Evolutionary conservation across 2,888 invertebrate genomes (phyloP).

Genomic region (Smittia sp.): DNA sequence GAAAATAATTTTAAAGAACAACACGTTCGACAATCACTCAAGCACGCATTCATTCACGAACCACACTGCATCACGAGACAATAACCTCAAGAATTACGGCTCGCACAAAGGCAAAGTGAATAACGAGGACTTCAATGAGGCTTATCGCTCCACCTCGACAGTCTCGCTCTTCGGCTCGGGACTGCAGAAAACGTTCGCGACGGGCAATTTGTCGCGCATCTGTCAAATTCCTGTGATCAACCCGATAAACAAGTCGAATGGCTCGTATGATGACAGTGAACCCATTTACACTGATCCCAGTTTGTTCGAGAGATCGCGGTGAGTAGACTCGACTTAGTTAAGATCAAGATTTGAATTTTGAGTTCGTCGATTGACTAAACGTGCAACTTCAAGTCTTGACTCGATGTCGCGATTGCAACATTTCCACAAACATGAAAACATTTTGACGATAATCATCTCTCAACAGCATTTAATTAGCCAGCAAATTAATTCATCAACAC

Average conservation of each 20-base stretch:
- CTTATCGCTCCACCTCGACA: slow-evolving; percentile 45
- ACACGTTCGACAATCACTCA: slow-evolving; percentile 56
- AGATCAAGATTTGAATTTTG: neutral
- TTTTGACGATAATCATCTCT: neutral
- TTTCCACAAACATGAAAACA: neutral
- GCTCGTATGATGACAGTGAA: slow-evolving; percentile 78
- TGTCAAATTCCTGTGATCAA: slow-evolving; percentile 55
- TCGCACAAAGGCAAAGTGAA: slow-evolving; percentile 1
- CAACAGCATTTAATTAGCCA: slow-evolving; percentile 30
- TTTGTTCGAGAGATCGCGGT: slow-evolving; percentile 80
- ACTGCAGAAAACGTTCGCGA: slow-evolving; percentile 67
- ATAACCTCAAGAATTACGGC: slow-evolving; percentile 42
- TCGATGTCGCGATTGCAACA: neutral
- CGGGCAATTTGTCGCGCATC: slow-evolving; percentile 56
- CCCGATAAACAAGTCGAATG: slow-evolving; percentile 55
- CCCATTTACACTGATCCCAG: slow-evolving; percentile 92
- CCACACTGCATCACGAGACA: slow-evolving; percentile 49
- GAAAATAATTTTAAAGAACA: slow-evolving; percentile 72
- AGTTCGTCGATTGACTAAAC: neutral
- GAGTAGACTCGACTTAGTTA: slow-evolving; percentile 18
- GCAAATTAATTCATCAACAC: slow-evolving; percentile 8
- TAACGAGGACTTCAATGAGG: slow-evolving; percentile 30
- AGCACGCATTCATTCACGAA: slow-evolving; percentile 51
- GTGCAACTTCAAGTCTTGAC: neutral
- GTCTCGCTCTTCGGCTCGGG: slow-evolving; percentile 67